Evolutionary conservation across 2,113 vertebrate genomes (phyloP).

Genomic region (Tapirus terrestris): DNA sequence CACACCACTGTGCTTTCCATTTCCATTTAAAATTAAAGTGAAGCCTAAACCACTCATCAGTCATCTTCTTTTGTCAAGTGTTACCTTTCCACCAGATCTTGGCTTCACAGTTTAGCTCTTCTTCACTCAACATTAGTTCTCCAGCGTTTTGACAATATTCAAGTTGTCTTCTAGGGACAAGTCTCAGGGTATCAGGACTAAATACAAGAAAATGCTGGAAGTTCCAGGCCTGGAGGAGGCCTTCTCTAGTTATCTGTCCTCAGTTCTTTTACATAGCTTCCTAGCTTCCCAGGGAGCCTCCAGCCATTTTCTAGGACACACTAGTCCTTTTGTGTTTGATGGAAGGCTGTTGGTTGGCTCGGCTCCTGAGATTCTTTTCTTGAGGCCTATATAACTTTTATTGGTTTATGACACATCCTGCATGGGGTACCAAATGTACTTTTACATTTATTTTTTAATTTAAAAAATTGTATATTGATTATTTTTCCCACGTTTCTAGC

Average conservation of each 20-base stretch:
- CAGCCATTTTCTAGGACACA: neutral
- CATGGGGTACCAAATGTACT: neutral
- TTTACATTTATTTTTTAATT: neutral
- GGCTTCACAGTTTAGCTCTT: neutral
- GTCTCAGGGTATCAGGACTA: neutral
- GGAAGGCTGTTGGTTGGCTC: neutral
- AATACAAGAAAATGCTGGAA: neutral
- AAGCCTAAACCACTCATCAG: neutral
- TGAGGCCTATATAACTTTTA: neutral
- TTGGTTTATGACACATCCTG: neutral
- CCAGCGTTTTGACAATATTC: neutral
- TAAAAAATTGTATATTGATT: neutral
- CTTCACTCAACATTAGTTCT: neutral
- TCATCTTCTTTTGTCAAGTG: neutral
- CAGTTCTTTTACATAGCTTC: neutral
- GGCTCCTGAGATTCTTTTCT: neutral
- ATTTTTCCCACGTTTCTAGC: neutral
- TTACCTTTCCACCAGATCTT: neutral
- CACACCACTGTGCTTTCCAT: neutral
- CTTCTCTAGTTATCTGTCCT: neutral
- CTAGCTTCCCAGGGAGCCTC: neutral
- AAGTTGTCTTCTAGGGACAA: neutral
- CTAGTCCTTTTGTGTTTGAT: neutral
- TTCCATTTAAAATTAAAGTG: neutral
- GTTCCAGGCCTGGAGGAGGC: neutral